phyloP scores from a whole-genome alignment of 2,113 vertebrate genomes.

The Bos javanicus region DNA sequence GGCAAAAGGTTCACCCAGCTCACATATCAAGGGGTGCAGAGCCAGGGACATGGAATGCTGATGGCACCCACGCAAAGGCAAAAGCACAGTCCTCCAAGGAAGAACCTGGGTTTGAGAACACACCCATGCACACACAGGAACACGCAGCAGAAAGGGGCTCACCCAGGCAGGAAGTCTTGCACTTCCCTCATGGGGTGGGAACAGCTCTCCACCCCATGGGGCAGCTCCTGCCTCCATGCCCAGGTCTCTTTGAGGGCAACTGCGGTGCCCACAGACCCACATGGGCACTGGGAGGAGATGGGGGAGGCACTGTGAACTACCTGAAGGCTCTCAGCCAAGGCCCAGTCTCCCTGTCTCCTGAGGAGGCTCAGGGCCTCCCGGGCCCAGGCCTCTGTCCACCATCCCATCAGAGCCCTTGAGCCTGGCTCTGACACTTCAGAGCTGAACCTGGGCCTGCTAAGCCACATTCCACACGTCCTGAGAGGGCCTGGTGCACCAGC shows the following conservation, averaged over 20 bases:
- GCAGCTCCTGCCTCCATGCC: background rate
- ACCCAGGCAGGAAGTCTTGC: background rate
- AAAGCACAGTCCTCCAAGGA: background rate
- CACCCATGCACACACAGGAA: background rate
- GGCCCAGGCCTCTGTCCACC: background rate
- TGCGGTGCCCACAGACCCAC: background rate
- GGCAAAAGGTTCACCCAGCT: background rate
- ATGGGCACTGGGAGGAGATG: background rate
- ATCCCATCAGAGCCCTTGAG: background rate
- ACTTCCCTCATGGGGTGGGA: background rate
- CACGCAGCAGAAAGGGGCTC: background rate
- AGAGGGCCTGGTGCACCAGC: background rate
- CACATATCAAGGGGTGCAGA: background rate
- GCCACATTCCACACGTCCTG: background rate
- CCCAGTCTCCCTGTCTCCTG: slow-evolving; percentile 64
- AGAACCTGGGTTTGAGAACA: background rate
- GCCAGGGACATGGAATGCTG: background rate
- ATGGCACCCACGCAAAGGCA: background rate
- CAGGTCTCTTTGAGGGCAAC: background rate
- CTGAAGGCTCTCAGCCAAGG: background rate
- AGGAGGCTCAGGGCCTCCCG: slow-evolving; percentile 76
- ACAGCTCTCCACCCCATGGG: background rate
- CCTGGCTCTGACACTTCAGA: background rate
- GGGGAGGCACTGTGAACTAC: background rate
- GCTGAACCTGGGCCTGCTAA: background rate